A percentile compares a stretch with the other conserved stretches of the same genome.
Conservation (phyloP, 2,888 invertebrate genomes). For the Pyralis farinalis region DNA sequence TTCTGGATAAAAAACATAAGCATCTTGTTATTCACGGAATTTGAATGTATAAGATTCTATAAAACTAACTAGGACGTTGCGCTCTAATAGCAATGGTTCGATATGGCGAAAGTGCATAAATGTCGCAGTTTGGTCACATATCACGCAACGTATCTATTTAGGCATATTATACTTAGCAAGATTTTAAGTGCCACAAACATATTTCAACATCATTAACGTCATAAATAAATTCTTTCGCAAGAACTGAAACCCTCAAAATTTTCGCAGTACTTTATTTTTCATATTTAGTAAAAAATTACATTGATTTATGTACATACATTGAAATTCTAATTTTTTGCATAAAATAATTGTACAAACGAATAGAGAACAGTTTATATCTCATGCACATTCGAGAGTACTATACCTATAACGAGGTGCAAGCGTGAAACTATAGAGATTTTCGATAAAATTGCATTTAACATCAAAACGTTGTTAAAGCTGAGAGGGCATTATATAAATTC, state of each 20-base stretch:
- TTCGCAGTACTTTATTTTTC: conserved; percentile 69
- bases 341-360: conserved; percentile 29
- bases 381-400: background rate
- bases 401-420: background rate
- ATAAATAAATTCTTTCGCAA: background rate
- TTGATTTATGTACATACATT: conserved; percentile 67
- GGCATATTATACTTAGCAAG: too few species aligned
- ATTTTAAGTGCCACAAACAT: too few species aligned
- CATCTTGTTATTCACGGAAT: too few species aligned
- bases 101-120: too few species aligned
- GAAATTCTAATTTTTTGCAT: conserved; percentile 44
- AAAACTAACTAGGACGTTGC: too few species aligned
- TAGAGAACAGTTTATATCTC: background rate
- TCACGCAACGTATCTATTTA: too few species aligned
- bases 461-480: background rate
- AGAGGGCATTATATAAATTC: background rate
- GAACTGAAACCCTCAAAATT: conserved; percentile 44
- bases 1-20: too few species aligned
- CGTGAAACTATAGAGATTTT: background rate
- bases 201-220: too few species aligned
- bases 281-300: conserved; percentile 77
- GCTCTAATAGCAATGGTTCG: too few species aligned
- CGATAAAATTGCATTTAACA: background rate
- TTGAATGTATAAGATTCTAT: too few species aligned
- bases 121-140: too few species aligned